These are phyloP conservation scores for Pangasius krempfi DNA, from an alignment of 2,797 vertebrate species.

Conservation along the genomic window DNA sequence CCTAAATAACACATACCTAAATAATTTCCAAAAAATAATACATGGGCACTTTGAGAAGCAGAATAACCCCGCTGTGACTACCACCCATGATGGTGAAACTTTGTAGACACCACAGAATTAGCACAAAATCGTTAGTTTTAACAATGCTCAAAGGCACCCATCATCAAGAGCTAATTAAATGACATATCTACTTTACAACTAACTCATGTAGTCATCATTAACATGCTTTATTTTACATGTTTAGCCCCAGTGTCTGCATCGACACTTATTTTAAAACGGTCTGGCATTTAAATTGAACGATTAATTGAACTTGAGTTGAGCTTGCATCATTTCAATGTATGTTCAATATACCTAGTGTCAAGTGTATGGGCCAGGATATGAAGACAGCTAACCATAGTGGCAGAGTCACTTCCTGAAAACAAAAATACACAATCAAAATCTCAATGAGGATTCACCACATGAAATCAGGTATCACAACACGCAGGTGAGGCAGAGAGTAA, in stretches of 20 bases:
- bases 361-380: conserved; percentile 97
- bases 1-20: neutral
- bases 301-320: neutral
- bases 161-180: neutral
- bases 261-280: neutral
- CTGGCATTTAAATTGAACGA: neutral
- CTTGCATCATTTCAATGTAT: neutral
- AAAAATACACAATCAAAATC: neutral
- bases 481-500: conserved; percentile 25
- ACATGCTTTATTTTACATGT: neutral
- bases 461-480: neutral
- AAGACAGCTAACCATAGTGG: conserved; percentile 97
- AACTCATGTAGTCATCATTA: neutral
- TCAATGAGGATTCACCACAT: neutral
- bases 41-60: neutral
- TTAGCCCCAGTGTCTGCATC: neutral
- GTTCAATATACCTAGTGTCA: conserved; percentile 86
- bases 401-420: conserved; percentile 87
- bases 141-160: neutral
- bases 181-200: neutral
- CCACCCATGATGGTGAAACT: neutral
- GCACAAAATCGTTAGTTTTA: neutral
- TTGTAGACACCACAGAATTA: neutral
- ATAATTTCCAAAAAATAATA: neutral
- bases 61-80: neutral